Evolutionary conservation across 1,140 invertebrate genomes (phyloP).

Genomic region (Cydia fagiglandana): DNA sequence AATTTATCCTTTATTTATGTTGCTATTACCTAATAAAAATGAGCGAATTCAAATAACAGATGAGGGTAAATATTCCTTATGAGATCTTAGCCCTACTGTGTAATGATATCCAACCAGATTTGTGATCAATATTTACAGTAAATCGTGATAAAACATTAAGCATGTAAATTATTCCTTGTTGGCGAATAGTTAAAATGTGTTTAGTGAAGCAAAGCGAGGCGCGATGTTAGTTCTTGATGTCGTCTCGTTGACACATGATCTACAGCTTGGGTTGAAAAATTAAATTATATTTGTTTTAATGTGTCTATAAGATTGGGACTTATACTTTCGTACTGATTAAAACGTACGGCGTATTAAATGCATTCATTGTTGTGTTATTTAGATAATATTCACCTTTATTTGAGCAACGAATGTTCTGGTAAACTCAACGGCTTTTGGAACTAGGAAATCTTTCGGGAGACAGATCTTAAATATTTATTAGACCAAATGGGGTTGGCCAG

Average conservation of each 20-base stretch:
- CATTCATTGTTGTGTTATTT: too few species aligned
- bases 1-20: too few species aligned
- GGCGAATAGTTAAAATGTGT: constrained; percentile 19
- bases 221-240: constrained; percentile 19
- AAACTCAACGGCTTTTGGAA: too few species aligned
- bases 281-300: background rate
- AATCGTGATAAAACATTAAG: constrained; percentile 20
- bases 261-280: background rate
- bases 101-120: background rate
- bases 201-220: constrained; percentile 29
- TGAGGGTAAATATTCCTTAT: background rate
- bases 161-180: constrained; percentile 25
- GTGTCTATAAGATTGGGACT: background rate
- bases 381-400: too few species aligned
- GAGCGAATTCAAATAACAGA: background rate
- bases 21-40: background rate
- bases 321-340: background rate
- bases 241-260: background rate
- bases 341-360: background rate
- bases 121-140: constrained; percentile 9
- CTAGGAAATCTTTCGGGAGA: too few species aligned
- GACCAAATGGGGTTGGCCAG: background rate
- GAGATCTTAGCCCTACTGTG: background rate
- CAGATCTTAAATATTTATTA: too few species aligned
- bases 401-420: too few species aligned